A percentile compares a stretch with the other conserved stretches of the same genome.
These are phyloP conservation scores for Teleogryllus occipitalis DNA, from an alignment of 1,140 invertebrate genomes.

Conservation along the genomic window DNA sequence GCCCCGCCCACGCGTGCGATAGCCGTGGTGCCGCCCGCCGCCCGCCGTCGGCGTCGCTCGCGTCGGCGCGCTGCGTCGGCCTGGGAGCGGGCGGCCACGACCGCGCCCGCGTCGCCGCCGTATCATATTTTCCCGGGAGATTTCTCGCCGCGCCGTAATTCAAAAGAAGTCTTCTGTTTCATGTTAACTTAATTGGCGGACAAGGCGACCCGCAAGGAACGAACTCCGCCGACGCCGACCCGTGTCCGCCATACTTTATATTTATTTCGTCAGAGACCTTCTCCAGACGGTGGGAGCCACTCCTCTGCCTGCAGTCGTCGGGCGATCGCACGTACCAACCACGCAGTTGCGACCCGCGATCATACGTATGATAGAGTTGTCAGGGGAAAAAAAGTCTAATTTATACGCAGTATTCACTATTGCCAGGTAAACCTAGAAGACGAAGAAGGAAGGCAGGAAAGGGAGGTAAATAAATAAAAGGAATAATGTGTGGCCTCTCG, in stretches of 20 bases:
- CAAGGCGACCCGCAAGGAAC: not conserved
- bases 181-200: slow-evolving; percentile 4
- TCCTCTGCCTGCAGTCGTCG: too few species aligned
- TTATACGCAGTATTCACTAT: not conserved
- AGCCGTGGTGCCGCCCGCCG: too few species aligned
- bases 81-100: too few species aligned
- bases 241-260: not conserved
- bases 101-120: too few species aligned
- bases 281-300: too few species aligned
- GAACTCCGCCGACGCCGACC: too few species aligned
- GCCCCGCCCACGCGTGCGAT: too few species aligned
- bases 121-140: not conserved
- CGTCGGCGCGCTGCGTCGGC: too few species aligned
- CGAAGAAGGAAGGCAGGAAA: not conserved
- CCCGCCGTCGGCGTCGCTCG: too few species aligned
- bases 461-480: not conserved
- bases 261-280: not conserved
- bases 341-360: not conserved
- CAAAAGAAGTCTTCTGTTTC: slow-evolving; percentile 1
- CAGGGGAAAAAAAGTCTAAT: not conserved
- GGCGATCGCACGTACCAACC: not conserved
- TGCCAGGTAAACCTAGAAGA: not conserved
- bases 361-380: not conserved
- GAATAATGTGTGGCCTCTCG: not conserved
- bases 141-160: not conserved